Evolutionary conservation across 2,113 vertebrate species (phyloP), one percentile per base, ranked within the genome.

Genomic region (Coryphaenoides rupestris): DNA sequence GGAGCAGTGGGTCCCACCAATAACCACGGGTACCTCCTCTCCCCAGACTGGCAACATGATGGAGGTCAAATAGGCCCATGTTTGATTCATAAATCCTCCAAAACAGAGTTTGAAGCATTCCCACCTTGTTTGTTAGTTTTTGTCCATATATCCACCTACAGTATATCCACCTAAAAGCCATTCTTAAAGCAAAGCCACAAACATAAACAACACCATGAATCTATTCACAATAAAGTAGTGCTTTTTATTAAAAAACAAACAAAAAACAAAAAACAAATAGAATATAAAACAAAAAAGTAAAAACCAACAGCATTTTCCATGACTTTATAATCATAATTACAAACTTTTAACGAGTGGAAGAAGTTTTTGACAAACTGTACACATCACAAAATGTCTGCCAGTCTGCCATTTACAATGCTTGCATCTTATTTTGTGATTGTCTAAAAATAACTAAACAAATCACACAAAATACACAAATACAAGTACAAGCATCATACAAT

Each of bases 351-450:
- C 87, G 86, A 90, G 89, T 90, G 90, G 88, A 91, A 89, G 87
- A 88, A 82, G 83, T 80, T 82, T 80, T 87, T 76, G 89, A 91
- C 90, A 91, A 92, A 91, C 89, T 90, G 90, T 90, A 91, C 89
- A 92, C 86, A 89, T 91, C 91, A 91, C 91, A 88, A 91, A 91
- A 91, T 86, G 86, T 89, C 89, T 75, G 84, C 86, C 88, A 87
- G 85, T 89, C 86, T 88, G 89, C 89, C 91, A 90, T 92, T 86
- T 92, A 92, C 89, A 92, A 91, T 85, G 88, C 88, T 91, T 90
- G 88, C 87, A 91, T 90, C 86, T 89, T 89, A 88, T 89, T 91
- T 89, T 90, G 91, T 91, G 91, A 92, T 92, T 90, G 90, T 92
- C 91, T 90, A 91, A 92, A 91, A 91, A 90, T 63, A 91, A 89